Conservation (phyloP, 2,797 vertebrate species). For the Presbytis comata region DNA sequence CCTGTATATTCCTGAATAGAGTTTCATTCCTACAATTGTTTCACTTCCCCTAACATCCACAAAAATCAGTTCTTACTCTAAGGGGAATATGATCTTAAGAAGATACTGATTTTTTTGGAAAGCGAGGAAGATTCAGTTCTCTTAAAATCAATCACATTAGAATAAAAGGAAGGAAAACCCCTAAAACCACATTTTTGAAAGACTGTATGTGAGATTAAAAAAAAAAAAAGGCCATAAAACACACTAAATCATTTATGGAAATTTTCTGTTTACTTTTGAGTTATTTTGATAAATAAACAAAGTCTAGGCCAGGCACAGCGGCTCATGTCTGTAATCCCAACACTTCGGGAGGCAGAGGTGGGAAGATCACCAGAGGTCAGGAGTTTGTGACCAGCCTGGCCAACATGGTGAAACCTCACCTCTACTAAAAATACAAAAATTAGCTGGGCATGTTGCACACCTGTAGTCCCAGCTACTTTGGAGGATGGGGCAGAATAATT, state of each 20-base stretch:
- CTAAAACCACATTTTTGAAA: not conserved
- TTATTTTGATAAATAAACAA: not conserved
- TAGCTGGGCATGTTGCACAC: not conserved
- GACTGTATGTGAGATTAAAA: not conserved
- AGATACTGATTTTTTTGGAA: not conserved
- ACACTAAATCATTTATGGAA: not conserved
- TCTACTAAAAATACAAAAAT: not conserved
- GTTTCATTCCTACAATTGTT: not conserved
- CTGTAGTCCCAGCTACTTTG: not conserved
- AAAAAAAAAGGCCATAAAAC: conserved; percentile 1
- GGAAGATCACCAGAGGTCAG: not conserved
- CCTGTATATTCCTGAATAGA: not conserved
- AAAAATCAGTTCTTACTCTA: not conserved
- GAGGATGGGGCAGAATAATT: not conserved
- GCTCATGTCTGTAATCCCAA: not conserved
- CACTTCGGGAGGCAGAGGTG: not conserved
- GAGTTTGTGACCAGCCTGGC: not conserved
- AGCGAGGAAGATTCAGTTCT: not conserved
- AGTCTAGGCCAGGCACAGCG: not conserved
- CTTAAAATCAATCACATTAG: not conserved
- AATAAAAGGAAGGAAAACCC: not conserved
- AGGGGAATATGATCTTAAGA: not conserved
- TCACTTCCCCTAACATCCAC: not conserved
- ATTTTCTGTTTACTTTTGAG: not conserved
- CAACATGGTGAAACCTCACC: not conserved